Base-by-base conservation (phyloP, 64 coral and sea anemone species). In the Porites lutea region DNA sequence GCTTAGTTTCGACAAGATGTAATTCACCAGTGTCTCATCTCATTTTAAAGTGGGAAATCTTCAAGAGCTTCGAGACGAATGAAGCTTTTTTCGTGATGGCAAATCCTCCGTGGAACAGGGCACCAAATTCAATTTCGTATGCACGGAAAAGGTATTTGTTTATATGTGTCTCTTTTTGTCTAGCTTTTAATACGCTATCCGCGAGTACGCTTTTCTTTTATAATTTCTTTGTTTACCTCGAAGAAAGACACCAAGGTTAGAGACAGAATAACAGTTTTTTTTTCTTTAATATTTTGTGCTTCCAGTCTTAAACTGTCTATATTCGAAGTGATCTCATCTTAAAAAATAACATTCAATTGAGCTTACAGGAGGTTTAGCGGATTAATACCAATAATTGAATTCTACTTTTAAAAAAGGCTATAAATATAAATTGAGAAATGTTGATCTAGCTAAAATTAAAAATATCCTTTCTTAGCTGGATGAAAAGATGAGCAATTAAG, bases 91-190 rank as follows among this genome's bases (percentile, higher is more conserved):
- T 5, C 12, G 15, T 51, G 3, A 84, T 84, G 81, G 81, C 81
- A 52, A 84, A 84, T 84, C 81, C 81, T 12, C 81, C 81, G 3
- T 84, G 81, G 81, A 84, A 84, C 22, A 84, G 52, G n/a, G 81
- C 47, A 84, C 45, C 81, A 5, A 15, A 66, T 21, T 49, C 81
- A 20, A 84, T 51, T 65, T 67, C 81, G 5, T 67, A 84, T 68
- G 63, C 62, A 12, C 81, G 81, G 19, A 84, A 84, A 69, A 84
- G 81, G 81, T 84, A 84, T 68, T 84, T 84, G 81, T 84, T 69
- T 69, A 65, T 48, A 16, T 37, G 27, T 48, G 45, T 64, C 65
- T 18, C 45, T 14, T 48, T 69, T 52, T 69, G 62, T 84, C 8
- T 69, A 21, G 48, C 45, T 23, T 48, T 6, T 68, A 84, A 84